Base-by-base conservation (phyloP, 2,113 vertebrate genomes). In the Conger conger region DNA sequence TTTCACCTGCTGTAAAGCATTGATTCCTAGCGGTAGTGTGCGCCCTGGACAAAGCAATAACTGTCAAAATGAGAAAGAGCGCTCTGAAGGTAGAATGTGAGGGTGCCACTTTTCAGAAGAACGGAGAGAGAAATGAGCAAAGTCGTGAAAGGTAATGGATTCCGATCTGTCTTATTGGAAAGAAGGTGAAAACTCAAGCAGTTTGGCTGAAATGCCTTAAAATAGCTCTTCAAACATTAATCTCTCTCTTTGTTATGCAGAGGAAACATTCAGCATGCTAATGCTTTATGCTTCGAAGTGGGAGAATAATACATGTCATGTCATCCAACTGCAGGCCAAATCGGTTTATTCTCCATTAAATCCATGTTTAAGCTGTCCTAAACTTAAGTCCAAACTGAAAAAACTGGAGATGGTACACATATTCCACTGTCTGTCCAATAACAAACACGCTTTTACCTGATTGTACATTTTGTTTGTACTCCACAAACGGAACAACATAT, bases 41-140 rank as follows among this genome's bases (percentile, higher is more conserved):
- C 27, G 40, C 40, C 13, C 40, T 7, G 42, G 20, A 76, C 4
- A 18, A 81, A 35, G 23, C 57, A 63, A 77, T 79, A 77, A 45
- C 42, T 50, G 86, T 90, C 88, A 86, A 45, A 45, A 38, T 38
- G 77, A 88, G 87, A 88, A 80, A 82, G 68, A 87, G 77, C 17
- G 83, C 76, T 30, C 30, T 36, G 11, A 81, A 38, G 84, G 84
- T 84, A 82, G 86, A 85, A 84, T 27, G 68, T 82, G 79, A 60
- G 50, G 37, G 68, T 81, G 73, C 5, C 37, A 84, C 37, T 54
- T 7, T 80, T 80, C 54, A 85, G 54, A 73, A 37, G 35, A 36
- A 37, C 37, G 68, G 45, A 76, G 57, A 36, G 27, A 84, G 36
- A 76, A 35, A n/a, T 20, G 45, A 5, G 76, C 3, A 6, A 37